Conservation (phyloP, 2,113 vertebrate species). For the Loxodonta africana region DNA sequence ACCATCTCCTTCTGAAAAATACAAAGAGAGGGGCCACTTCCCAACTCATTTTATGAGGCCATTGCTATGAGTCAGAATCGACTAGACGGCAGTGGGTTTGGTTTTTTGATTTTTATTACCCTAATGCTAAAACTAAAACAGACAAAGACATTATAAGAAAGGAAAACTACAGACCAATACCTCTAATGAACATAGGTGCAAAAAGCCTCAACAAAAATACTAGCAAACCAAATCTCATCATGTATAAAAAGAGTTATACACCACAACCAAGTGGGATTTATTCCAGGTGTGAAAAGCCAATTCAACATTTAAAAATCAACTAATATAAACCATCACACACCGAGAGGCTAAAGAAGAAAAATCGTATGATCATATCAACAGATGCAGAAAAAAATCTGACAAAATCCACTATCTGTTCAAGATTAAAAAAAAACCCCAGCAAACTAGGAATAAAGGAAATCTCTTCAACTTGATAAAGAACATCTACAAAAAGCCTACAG, state of each 20-base stretch:
- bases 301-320: not conserved
- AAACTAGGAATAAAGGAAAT: not conserved
- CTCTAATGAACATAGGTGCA: not conserved
- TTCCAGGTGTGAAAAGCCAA: not conserved
- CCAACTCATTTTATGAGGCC: not conserved
- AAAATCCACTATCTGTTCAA: not conserved
- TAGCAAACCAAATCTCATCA: not conserved
- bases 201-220: not conserved
- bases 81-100: no score
- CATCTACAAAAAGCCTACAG: not conserved
- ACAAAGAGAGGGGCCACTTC: not conserved
- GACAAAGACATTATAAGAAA: not conserved
- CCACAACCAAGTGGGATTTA: not conserved
- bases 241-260: not conserved
- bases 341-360: not conserved
- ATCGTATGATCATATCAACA: not conserved
- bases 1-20: not conserved
- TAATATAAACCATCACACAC: not conserved
- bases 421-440: not conserved
- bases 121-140: not conserved
- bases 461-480: not conserved
- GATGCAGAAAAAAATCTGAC: not conserved
- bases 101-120: not conserved
- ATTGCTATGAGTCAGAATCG: no score
- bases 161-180: not conserved